Percentiles rank a stretch among this genome's conserved stretches.
These are phyloP conservation scores for Lasius fuliginosus DNA, from an alignment of 2,888 invertebrate species.

Conservation along the genomic window DNA sequence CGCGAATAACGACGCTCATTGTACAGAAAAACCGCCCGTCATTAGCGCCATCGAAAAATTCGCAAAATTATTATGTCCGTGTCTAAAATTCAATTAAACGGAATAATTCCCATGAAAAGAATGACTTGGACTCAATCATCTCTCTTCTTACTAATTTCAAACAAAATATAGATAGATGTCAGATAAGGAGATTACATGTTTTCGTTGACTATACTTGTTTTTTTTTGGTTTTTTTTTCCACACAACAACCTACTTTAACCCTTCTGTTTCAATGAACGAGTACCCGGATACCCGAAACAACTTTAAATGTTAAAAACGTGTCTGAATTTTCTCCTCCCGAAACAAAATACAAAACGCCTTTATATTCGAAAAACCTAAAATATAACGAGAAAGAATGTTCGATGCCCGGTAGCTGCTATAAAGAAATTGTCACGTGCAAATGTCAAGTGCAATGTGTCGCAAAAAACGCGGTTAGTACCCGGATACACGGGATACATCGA, in stretches of 20 bases:
- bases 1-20: conserved; percentile 40
- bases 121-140: neutral
- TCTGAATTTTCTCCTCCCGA: no score
- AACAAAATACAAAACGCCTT: no score
- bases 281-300: no score
- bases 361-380: no score
- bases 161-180: neutral
- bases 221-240: neutral
- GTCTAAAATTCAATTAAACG: neutral
- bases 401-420: no score
- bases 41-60: conserved; percentile 13
- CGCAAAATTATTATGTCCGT: neutral
- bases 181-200: neutral
- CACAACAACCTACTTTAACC: neutral
- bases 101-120: neutral
- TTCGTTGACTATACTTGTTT: neutral
- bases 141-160: neutral
- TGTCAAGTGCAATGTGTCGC: no score
- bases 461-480: no score
- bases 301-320: no score
- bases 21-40: conserved; percentile 22
- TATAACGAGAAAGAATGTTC: no score
- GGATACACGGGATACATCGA: no score
- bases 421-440: no score
- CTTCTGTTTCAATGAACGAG: no score